Evolutionary conservation across 1,140 invertebrate species (phyloP), one percentile per base, ranked within the genome.

Genomic region (Euglossa dilemma): DNA sequence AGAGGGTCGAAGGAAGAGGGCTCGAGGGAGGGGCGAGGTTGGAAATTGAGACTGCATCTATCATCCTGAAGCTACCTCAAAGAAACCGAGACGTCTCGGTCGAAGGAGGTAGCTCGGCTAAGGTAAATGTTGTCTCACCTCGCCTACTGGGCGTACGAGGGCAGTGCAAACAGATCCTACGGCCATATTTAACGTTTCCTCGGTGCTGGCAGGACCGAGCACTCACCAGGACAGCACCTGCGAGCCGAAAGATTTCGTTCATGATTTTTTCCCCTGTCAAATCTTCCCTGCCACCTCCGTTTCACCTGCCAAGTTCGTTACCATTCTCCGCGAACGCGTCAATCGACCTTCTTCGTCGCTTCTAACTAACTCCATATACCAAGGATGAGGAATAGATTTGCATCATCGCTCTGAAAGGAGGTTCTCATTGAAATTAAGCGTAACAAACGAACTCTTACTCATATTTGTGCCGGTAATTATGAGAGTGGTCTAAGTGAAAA

Each of bases 41-140:
- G 66, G 80, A 89, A 88, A 90, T 90, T 88, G 85, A 89, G 86
- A 88, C 88, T 83, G 82, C 89, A 85, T 87, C 80, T 81, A 84
- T 88, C 85, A 84, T 86, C 52, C 85, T 77, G 72, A 52, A 76
- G 84, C 63, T 59, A 52, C 56, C 74, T 90, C 86, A 89, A 90
- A 90, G 89, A 90, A 88, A 78, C 81, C 86, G 84, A 84, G 87
- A 84, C 72, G 82, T 82, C 86, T 83, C 67, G 85, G 64, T 77
- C 71, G 83, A 75, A 73, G 61, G 70, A 83, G 45, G 45, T 54
- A 76, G 80, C 80, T 47, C 80, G 76, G 25, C 83, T 79, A 86
- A 86, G 69, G 88, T 89, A 90, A 90, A 89, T 89, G 86, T 89
- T 88, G 88, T 89, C 87, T 86, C 76, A 88, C 83, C 86, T 87